Evolutionary conservation across 2,888 invertebrate genomes (phyloP).

Genomic region (Macrosiphum euphorbiae): DNA sequence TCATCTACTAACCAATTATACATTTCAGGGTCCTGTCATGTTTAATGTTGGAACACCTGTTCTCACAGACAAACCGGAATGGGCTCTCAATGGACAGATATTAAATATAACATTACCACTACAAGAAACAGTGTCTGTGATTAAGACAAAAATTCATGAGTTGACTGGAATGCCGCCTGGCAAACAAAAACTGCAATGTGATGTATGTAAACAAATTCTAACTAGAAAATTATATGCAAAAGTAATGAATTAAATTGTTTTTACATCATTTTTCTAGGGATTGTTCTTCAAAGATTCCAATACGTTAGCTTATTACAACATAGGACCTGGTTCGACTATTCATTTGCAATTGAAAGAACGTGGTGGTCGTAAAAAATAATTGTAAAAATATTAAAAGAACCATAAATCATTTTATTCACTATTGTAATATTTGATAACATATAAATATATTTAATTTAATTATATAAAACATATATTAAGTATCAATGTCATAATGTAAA

Average conservation of each 20-base stretch:
- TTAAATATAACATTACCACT: conserved; percentile 83
- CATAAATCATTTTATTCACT: neutral
- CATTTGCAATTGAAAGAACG: conserved; percentile 95
- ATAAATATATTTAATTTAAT: conserved; percentile 20
- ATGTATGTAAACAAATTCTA: conserved; percentile 74
- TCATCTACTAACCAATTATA: conserved; percentile 67
- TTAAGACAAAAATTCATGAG: conserved; percentile 90
- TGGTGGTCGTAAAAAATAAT: conserved; percentile 96
- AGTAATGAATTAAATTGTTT: neutral
- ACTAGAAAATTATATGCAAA: neutral
- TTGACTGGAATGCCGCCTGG: conserved; percentile 93
- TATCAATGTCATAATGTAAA: conserved; percentile 17
- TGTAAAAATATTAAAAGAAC: neutral
- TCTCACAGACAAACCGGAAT: conserved; percentile 91
- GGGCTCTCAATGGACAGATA: conserved; percentile 93
- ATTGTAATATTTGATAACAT: neutral
- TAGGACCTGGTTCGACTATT: conserved; percentile 85
- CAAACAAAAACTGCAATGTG: conserved; percentile 96
- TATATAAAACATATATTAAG: conserved; percentile 10
- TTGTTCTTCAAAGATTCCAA: conserved; percentile 98
- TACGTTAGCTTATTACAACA: conserved; percentile 95
- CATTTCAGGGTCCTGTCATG: conserved; percentile 79
- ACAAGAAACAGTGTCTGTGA: conserved; percentile 82
- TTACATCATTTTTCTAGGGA: conserved; percentile 76
- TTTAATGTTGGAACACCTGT: conserved; percentile 87